Evolutionary conservation across 2,888 invertebrate species (phyloP).

Genomic region (Prenolepis imparis): DNA sequence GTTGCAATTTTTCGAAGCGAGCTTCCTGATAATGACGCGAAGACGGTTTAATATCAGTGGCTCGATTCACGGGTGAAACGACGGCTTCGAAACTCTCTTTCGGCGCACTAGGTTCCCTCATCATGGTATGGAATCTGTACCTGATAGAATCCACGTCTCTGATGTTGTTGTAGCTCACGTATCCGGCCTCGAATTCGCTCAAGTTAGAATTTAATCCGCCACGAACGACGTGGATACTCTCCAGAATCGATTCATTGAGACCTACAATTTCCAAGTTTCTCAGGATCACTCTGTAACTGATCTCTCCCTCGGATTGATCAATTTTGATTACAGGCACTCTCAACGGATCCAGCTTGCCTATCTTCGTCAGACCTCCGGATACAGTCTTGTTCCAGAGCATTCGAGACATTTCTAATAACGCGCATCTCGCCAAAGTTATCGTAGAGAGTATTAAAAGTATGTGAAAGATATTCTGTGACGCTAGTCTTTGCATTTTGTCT

Average conservation of each 20-base stretch:
- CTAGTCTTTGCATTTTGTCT: conserved; percentile 49
- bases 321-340: conserved; percentile 83
- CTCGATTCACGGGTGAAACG: conserved; percentile 54
- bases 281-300: conserved; percentile 82
- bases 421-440: conserved; percentile 33
- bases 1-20: conserved; percentile 52
- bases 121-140: conserved; percentile 83
- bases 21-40: conserved; percentile 39
- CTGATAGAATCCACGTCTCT: conserved; percentile 81
- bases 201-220: conserved; percentile 81
- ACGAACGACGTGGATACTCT: conserved; percentile 81
- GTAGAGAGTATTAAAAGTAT: conserved; percentile 44
- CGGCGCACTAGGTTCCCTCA: conserved; percentile 76
- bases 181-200: conserved; percentile 83
- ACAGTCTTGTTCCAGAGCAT: conserved; percentile 81
- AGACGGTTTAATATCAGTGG: conserved; percentile 10
- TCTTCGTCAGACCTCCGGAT: conserved; percentile 79
- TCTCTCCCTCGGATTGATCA: conserved; percentile 86
- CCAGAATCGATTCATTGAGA: conserved; percentile 81
- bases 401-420: conserved; percentile 82
- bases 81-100: conserved; percentile 66
- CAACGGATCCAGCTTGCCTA: conserved; percentile 82
- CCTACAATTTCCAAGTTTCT: conserved; percentile 81
- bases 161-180: conserved; percentile 83
- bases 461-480: neutral